These are phyloP conservation scores for Cheilosia vernalis DNA, from an alignment of 2,888 invertebrate species.

Conservation along the genomic window DNA sequence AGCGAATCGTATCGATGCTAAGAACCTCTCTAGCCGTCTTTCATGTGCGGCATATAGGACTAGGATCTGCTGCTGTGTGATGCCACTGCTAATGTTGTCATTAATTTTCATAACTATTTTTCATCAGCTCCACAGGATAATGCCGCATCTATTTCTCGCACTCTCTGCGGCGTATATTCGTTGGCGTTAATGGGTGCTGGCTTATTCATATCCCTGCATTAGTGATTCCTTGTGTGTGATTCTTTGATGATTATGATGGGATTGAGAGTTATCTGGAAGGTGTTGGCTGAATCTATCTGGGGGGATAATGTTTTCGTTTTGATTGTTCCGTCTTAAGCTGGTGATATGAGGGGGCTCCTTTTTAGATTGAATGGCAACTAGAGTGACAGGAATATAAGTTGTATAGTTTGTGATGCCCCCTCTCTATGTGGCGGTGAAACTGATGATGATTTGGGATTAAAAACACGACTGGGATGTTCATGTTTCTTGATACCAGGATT, in stretches of 20 bases:
- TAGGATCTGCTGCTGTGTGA: slow-evolving; percentile 1
- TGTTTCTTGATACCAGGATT: too few species aligned
- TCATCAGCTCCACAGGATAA: slow-evolving; percentile 35
- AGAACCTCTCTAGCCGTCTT: slow-evolving; percentile 61
- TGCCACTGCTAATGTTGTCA: slow-evolving; percentile 70
- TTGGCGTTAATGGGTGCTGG: slow-evolving; percentile 69
- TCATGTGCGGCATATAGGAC: slow-evolving; percentile 6
- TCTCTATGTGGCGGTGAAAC: too few species aligned
- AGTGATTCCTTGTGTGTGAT: slow-evolving; percentile 68
- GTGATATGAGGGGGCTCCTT: background rate
- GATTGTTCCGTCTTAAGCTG: slow-evolving; percentile 27
- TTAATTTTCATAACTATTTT: slow-evolving; percentile 75
- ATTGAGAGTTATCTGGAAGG: slow-evolving; percentile 17
- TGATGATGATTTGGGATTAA: too few species aligned
- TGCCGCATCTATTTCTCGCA: slow-evolving; percentile 10
- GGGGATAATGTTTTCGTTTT: slow-evolving; percentile 68
- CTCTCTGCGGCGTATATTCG: background rate
- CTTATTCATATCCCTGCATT: slow-evolving; percentile 72
- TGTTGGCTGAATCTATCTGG: slow-evolving; percentile 51
- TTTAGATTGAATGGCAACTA: slow-evolving; percentile 39
- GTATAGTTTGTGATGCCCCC: too few species aligned
- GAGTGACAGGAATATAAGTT: slow-evolving; percentile 39
- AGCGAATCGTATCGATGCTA: slow-evolving; percentile 69
- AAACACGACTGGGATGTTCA: too few species aligned
- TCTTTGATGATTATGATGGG: slow-evolving; percentile 65